phyloP scores from a whole-genome alignment of 2,888 invertebrate species.

The Drosophila prolongata region DNA sequence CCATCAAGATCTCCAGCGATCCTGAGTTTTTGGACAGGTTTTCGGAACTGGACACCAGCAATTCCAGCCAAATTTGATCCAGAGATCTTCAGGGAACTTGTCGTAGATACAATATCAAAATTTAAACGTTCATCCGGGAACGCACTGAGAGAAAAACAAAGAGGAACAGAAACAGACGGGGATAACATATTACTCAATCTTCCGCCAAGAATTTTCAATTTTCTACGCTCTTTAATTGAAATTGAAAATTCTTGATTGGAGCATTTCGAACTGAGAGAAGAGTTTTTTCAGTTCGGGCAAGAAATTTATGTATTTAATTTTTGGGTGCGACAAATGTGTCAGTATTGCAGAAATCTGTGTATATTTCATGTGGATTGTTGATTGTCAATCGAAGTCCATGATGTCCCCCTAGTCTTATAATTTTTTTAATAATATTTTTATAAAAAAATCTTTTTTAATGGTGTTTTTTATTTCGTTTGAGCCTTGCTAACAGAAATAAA shows the following conservation, averaged over 20 bases:
- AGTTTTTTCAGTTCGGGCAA: not conserved
- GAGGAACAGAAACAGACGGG: not conserved
- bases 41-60: not conserved
- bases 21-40: not conserved
- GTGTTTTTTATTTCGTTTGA: too few species aligned
- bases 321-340: not conserved
- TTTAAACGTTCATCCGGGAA: conserved; percentile 11
- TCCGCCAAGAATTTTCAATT: conserved; percentile 5
- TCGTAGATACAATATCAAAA: conserved; percentile 1
- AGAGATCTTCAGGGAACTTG: not conserved
- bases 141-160: not conserved
- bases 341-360: not conserved
- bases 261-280: not conserved
- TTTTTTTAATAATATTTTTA: conserved; percentile 2
- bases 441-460: not conserved
- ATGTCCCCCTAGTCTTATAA: not conserved
- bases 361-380: not conserved
- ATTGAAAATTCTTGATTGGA: conserved; percentile 18
- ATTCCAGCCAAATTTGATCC: not conserved
- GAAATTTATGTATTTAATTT: not conserved
- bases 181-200: conserved; percentile 2
- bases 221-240: not conserved
- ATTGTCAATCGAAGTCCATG: not conserved
- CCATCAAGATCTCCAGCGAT: not conserved
- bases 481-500: too few species aligned